phyloP scores from a whole-genome alignment of 2,113 vertebrate species.

The Periophthalmus modestus region DNA sequence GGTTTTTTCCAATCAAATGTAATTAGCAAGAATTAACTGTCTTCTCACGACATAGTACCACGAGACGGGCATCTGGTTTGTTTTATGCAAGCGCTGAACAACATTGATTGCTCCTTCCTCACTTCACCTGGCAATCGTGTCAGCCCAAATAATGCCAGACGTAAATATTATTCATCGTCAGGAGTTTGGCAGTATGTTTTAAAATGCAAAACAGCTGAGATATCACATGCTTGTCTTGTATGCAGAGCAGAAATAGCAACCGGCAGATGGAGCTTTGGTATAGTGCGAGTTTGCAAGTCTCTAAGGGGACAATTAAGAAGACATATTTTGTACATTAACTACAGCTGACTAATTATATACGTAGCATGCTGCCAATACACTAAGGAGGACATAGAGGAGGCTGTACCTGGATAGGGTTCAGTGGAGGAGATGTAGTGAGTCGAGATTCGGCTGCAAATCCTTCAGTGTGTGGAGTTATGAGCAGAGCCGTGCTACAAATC shows the following conservation, averaged over 20 bases:
- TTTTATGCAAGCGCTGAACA: not conserved
- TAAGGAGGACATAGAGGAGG: not conserved
- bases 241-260: not conserved
- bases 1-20: conserved; percentile 44
- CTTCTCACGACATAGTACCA: not conserved
- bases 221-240: not conserved
- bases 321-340: conserved; percentile 13
- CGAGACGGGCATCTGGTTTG: not conserved
- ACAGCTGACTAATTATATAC: conserved; percentile 6
- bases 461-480: conserved; percentile 15
- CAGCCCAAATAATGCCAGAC: not conserved
- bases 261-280: not conserved
- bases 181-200: conserved; percentile 4
- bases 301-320: conserved; percentile 12
- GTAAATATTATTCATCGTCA: not conserved
- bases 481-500: conserved; percentile 15
- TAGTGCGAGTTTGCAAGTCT: conserved; percentile 2
- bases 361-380: not conserved
- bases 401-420: not conserved
- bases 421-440: not conserved
- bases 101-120: not conserved
- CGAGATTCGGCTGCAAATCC: conserved; percentile 11
- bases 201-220: conserved; percentile 11
- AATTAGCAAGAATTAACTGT: conserved; percentile 44
- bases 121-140: not conserved